phyloP scores from a whole-genome alignment of 2,888 invertebrate species.

The Sussaba pulchella region DNA sequence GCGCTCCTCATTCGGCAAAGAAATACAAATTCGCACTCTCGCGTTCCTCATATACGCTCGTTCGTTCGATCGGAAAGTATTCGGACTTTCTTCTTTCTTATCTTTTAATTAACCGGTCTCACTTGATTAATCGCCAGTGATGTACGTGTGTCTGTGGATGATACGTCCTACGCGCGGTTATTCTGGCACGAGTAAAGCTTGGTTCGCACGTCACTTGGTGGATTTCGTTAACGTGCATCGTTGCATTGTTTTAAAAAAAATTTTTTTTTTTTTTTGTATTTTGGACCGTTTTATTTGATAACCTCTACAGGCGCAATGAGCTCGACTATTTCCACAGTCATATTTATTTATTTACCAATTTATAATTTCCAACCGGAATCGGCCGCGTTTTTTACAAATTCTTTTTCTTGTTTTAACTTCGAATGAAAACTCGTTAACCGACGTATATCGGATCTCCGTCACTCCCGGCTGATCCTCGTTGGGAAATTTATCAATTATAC shows the following conservation, averaged over 20 bases:
- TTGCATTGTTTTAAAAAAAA: conserved; percentile 35
- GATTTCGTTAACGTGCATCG: conserved; percentile 39
- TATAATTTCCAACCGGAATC: conserved; percentile 11
- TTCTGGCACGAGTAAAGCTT: conserved; percentile 48
- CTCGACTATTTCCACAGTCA: conserved; percentile 7
- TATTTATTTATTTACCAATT: not conserved
- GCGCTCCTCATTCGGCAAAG: conserved; percentile 43
- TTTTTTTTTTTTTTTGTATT: conserved; percentile 3
- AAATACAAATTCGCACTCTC: conserved; percentile 1
- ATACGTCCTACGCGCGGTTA: conserved; percentile 37
- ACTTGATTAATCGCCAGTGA: conserved; percentile 22
- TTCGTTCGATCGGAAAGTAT: conserved; percentile 18
- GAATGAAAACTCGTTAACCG: conserved; percentile 14
- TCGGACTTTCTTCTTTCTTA: conserved; percentile 5
- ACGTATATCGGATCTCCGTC: conserved; percentile 3
- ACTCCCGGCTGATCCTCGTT: conserved; percentile 25
- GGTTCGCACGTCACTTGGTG: conserved; percentile 39
- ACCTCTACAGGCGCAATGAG: conserved; percentile 48
- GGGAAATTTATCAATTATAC: conserved; percentile 50
- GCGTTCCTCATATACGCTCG: conserved; percentile 21
- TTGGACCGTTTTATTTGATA: conserved; percentile 53
- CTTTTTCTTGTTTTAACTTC: not conserved
- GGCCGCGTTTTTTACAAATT: conserved; percentile 23
- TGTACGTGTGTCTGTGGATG: not conserved
- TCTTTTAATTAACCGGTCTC: conserved; percentile 1